Evolutionary conservation across 1,140 invertebrate genomes (phyloP).

Genomic region (Wasmannia auropunctata): DNA sequence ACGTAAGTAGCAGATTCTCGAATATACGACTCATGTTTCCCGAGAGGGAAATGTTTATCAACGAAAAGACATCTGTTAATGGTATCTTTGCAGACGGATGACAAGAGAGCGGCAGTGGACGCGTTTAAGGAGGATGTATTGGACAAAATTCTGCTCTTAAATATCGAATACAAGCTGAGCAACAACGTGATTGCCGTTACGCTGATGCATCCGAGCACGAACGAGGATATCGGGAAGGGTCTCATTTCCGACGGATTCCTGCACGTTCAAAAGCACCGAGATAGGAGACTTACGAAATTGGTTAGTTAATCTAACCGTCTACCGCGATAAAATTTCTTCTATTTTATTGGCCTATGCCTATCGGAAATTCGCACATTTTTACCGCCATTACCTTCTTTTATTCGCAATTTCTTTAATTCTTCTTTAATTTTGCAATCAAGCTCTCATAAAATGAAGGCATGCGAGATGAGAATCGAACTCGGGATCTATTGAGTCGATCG

Average conservation of each 20-base stretch:
- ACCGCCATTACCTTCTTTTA: not conserved
- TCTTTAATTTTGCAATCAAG: not conserved
- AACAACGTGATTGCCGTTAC: conserved; percentile 90
- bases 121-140: conserved; percentile 89
- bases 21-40: not conserved
- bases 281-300: conserved; percentile 92
- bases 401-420: not conserved
- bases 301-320: conserved; percentile 81
- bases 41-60: not conserved
- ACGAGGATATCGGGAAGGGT: conserved; percentile 93
- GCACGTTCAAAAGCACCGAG: conserved; percentile 92
- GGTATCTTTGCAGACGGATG: conserved; percentile 88
- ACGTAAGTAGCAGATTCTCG: conserved; percentile 87
- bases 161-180: conserved; percentile 89
- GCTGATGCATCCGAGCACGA: conserved; percentile 89
- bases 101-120: conserved; percentile 90
- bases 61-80: not conserved
- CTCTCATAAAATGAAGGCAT: not conserved
- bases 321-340: not conserved
- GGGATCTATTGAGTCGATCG: not conserved
- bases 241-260: conserved; percentile 95
- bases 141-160: conserved; percentile 90
- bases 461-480: not conserved
- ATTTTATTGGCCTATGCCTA: not conserved
- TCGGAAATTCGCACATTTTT: not conserved